Evolutionary conservation across 2,797 vertebrate genomes (phyloP).

Genomic region (Halcyon smyrnensis): DNA sequence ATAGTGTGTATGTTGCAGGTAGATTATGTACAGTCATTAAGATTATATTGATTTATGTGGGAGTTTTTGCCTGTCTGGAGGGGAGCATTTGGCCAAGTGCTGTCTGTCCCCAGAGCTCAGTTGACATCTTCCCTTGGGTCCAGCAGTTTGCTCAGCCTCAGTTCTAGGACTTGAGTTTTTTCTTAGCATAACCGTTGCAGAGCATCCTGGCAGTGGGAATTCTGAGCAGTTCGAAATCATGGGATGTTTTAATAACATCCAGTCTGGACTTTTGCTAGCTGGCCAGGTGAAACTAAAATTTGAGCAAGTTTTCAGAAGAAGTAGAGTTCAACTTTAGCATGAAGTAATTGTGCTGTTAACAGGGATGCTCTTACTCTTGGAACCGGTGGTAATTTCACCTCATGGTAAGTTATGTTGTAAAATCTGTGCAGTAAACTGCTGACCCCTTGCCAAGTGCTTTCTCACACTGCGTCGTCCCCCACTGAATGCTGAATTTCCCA

Average conservation of each 20-base stretch:
- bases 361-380: neutral
- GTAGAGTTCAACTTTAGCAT: neutral
- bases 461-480: rapidly evolving
- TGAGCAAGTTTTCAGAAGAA: neutral
- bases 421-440: neutral
- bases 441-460: neutral
- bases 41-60: neutral
- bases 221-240: neutral
- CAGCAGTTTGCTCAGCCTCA: neutral
- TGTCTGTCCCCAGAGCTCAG: neutral
- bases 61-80: neutral
- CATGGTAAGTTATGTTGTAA: neutral
- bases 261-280: neutral
- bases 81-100: rapidly evolving
- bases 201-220: neutral
- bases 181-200: neutral
- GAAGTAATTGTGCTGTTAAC: neutral
- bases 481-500: neutral
- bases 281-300: neutral
- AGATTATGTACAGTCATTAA: neutral
- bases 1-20: neutral
- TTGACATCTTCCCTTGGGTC: neutral
- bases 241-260: neutral
- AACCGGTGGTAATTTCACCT: neutral
- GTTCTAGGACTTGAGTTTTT: neutral